Evolutionary conservation across 2,797 vertebrate species (phyloP).

Genomic region (Tokudaia tokunoshimensis): DNA sequence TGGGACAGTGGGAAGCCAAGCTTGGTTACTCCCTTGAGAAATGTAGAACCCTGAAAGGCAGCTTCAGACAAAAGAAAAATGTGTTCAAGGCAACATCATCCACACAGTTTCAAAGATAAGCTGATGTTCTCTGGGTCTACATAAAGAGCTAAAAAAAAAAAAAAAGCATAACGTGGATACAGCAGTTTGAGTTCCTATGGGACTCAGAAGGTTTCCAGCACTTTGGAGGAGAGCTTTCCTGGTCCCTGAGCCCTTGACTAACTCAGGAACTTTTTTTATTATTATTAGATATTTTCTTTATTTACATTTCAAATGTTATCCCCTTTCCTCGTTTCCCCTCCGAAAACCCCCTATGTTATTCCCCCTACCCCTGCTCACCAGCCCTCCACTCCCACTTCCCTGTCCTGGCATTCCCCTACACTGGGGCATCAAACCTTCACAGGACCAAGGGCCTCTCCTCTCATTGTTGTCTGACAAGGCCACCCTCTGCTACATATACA

Average conservation of each 20-base stretch:
- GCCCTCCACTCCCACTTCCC: no score
- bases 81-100: background rate
- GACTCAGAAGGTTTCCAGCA: background rate
- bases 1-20: background rate
- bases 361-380: no score
- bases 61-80: background rate
- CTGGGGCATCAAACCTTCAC: no score
- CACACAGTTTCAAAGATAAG: background rate
- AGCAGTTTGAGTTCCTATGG: background rate
- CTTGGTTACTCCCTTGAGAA: background rate
- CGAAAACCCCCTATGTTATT: no score
- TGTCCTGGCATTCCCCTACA: no score
- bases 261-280: background rate
- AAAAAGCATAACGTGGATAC: background rate
- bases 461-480: no score
- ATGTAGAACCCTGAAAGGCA: background rate
- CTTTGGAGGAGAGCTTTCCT: accelerated
- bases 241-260: background rate
- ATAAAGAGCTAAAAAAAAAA: background rate
- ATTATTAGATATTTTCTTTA: no score
- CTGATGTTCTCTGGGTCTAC: background rate
- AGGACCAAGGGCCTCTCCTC: no score
- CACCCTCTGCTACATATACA: no score
- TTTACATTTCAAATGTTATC: no score
- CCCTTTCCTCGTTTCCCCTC: no score